A percentile compares a stretch with the other conserved stretches of the same genome.
These are phyloP conservation scores for Saccopteryx bilineata DNA, from an alignment of 2,113 vertebrate genomes.

Conservation along the genomic window DNA sequence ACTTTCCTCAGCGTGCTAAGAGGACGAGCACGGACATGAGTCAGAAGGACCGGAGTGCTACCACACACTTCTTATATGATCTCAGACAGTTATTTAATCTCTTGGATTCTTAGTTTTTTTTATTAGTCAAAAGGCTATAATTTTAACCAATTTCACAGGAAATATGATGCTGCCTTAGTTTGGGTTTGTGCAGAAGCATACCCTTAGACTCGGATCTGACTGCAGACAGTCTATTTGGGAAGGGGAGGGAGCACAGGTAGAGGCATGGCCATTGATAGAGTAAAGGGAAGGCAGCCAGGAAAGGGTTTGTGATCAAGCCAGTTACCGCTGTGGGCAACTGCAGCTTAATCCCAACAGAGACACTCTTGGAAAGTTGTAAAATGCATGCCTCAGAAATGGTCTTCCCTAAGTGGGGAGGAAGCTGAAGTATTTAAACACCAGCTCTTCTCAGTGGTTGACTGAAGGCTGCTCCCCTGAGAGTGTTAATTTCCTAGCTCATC, in stretches of 20 bases:
- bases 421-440: background rate
- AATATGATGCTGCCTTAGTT: background rate
- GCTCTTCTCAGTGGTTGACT: background rate
- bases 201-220: background rate
- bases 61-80: background rate
- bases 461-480: background rate
- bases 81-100: background rate
- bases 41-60: background rate
- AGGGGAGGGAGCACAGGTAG: no score
- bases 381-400: background rate
- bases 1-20: background rate
- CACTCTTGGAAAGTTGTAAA: background rate
- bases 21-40: background rate
- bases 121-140: background rate
- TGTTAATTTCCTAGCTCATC: background rate
- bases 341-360: background rate
- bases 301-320: background rate
- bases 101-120: slow-evolving; percentile 47
- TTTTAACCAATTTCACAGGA: background rate
- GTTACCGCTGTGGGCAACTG: background rate
- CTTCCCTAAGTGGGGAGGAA: background rate
- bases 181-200: background rate
- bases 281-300: background rate
- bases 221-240: background rate
- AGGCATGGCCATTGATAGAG: accelerated